phyloP scores from a whole-genome alignment of 2,888 invertebrate genomes.

The Malacosoma neustria region DNA sequence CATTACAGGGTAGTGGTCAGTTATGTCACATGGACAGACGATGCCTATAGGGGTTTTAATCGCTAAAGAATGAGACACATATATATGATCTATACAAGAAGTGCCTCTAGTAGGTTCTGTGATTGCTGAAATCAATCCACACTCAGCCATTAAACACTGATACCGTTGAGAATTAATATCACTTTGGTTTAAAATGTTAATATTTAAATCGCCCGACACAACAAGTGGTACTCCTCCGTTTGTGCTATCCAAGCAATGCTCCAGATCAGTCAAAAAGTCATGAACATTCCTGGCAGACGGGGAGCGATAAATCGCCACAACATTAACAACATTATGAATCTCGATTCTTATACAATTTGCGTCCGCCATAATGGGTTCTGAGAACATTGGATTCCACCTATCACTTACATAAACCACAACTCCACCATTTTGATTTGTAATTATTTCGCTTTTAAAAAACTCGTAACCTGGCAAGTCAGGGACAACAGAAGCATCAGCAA shows the following conservation, averaged over 20 bases:
- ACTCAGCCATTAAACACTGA: constrained; percentile 3
- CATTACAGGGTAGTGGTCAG: no score
- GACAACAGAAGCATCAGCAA: neutral
- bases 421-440: constrained; percentile 3
- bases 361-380: neutral
- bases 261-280: neutral
- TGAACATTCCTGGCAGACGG: constrained; percentile 1
- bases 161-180: neutral
- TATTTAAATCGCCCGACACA: constrained; percentile 2
- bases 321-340: neutral
- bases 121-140: constrained; percentile 1
- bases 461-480: constrained; percentile 2
- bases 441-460: neutral
- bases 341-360: constrained; percentile 1
- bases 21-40: no score
- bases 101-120: constrained; percentile 1
- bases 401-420: constrained; percentile 4
- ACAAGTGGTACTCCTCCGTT: neutral
- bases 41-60: neutral
- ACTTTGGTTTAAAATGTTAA: constrained; percentile 1
- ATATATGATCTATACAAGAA: constrained; percentile 3
- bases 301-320: constrained; percentile 4
- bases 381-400: neutral
- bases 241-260: neutral
- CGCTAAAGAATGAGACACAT: neutral